phyloP scores from a whole-genome alignment of 2,888 invertebrate genomes.

The Lithophane socia region DNA sequence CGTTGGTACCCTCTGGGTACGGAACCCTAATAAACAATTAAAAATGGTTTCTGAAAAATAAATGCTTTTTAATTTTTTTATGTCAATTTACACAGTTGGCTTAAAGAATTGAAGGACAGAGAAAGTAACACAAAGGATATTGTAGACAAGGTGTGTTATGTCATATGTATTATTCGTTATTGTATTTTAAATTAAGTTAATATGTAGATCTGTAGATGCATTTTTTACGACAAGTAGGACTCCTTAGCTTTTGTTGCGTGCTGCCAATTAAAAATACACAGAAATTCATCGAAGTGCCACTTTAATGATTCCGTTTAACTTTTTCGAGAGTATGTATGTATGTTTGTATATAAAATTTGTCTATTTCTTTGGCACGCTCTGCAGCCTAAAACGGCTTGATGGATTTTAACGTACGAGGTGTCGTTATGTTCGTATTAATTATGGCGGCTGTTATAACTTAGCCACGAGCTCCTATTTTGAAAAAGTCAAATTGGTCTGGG shows the following conservation, averaged over 20 bases:
- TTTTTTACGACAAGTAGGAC: background rate
- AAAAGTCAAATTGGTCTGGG: too few species aligned
- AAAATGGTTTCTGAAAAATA: background rate
- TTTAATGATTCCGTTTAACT: background rate
- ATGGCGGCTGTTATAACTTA: too few species aligned
- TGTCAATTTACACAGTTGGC: background rate
- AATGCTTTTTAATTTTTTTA: background rate
- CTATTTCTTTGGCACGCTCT: too few species aligned
- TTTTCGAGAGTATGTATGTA: background rate
- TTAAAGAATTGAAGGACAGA: constrained; percentile 22
- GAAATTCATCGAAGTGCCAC: background rate
- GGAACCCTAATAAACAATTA: too few species aligned
- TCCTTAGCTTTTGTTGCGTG: constrained; percentile 7
- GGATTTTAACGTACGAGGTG: too few species aligned
- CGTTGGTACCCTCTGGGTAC: too few species aligned
- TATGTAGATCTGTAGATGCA: constrained; percentile 19
- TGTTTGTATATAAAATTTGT: too few species aligned
- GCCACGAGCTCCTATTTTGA: too few species aligned
- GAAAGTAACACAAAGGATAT: constrained; percentile 39
- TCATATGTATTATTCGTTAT: background rate
- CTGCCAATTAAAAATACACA: background rate
- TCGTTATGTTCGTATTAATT: too few species aligned
- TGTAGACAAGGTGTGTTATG: constrained; percentile 33
- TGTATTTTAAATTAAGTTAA: constrained; percentile 13
- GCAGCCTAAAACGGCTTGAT: too few species aligned